A percentile compares a stretch with the other conserved stretches of the same genome.
phyloP scores from a whole-genome alignment of 2,797 vertebrate species.

The Sciurus carolinensis region DNA sequence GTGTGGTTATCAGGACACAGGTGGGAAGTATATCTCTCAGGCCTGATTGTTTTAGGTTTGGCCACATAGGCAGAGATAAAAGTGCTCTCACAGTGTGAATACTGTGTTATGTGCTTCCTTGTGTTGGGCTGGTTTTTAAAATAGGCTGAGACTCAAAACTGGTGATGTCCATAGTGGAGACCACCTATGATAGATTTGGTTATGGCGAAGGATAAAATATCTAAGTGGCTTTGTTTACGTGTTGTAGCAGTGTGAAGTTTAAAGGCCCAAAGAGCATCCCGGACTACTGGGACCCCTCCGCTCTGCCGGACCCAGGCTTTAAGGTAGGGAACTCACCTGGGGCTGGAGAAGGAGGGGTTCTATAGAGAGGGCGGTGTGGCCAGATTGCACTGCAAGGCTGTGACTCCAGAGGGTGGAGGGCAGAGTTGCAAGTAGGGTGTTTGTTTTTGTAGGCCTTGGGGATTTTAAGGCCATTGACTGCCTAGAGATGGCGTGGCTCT shows the following conservation, averaged over 20 bases:
- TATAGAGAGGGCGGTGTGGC: background rate
- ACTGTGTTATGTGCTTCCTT: background rate
- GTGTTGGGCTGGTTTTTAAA: background rate
- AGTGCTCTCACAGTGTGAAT: background rate
- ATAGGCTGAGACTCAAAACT: background rate
- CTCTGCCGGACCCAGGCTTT: constrained; percentile 91
- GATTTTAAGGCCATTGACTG: background rate
- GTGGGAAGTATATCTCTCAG: background rate
- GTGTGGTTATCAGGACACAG: background rate
- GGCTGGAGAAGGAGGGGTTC: background rate
- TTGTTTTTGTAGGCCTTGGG: background rate
- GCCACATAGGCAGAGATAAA: background rate
- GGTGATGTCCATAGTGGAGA: background rate
- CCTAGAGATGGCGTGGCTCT: background rate
- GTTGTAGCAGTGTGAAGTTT: constrained; percentile 82
- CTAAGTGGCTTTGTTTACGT: constrained; percentile 65
- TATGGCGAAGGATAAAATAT: background rate
- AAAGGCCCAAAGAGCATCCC: constrained; percentile 88
- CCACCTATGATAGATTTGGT: background rate
- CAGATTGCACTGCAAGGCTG: background rate
- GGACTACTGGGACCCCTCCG: constrained; percentile 93
- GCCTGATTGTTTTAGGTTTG: background rate
- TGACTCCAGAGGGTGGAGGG: background rate
- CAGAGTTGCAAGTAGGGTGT: background rate
- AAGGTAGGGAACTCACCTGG: constrained; percentile 89